These are phyloP conservation scores for Cheilosia grossa DNA, from an alignment of 2,888 invertebrate genomes.

Conservation along the genomic window DNA sequence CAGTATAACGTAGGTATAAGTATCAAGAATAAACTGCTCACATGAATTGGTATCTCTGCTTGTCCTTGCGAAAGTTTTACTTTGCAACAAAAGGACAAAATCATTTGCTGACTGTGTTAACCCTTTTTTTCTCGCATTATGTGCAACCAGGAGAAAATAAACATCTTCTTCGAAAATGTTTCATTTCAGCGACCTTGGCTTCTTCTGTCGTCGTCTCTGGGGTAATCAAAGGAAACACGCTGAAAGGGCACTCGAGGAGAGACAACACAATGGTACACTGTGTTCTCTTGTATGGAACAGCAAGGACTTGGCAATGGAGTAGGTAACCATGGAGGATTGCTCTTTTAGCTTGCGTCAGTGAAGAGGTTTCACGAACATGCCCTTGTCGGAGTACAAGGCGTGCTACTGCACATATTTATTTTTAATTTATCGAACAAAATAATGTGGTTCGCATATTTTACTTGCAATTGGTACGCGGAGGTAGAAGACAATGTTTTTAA, in stretches of 20 bases:
- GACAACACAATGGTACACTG: conserved; percentile 13
- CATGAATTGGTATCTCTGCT: background rate
- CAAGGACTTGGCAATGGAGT: background rate
- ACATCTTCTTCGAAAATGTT: conserved; percentile 27
- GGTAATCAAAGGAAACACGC: conserved; percentile 47
- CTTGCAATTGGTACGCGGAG: too few species aligned
- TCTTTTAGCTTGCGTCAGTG: conserved; percentile 22
- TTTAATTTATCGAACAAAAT: conserved; percentile 24
- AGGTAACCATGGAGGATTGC: conserved; percentile 1
- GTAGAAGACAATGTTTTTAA: too few species aligned
- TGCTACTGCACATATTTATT: conserved; percentile 16
- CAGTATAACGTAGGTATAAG: background rate
- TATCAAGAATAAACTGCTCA: conserved; percentile 25
- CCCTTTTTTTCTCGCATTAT: background rate
- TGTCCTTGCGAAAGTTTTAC: conserved; percentile 19
- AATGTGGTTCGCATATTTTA: background rate
- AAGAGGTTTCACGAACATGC: background rate
- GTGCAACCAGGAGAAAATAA: conserved; percentile 1
- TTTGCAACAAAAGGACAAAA: conserved; percentile 22
- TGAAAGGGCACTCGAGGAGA: conserved; percentile 42
- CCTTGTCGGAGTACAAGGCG: background rate
- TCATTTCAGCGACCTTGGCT: conserved; percentile 31
- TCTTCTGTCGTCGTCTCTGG: conserved; percentile 15
- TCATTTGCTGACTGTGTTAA: conserved; percentile 20
- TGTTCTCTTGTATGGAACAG: background rate